Conservation (phyloP, 2,797 vertebrate species). For the Gymnoscopelus braueri region DNA sequence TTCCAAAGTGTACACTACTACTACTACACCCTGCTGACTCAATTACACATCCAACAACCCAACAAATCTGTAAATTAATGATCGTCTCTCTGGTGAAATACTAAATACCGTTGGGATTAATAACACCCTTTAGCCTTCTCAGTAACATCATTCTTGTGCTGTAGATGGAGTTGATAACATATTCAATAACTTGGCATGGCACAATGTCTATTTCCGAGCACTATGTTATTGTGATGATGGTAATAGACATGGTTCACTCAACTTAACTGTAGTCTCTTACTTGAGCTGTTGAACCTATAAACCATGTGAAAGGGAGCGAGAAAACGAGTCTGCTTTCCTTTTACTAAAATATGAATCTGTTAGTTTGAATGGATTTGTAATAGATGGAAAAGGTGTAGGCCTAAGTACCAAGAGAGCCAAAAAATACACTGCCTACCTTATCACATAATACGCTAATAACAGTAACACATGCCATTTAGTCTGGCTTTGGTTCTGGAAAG, state of each 20-base stretch:
- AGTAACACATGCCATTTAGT: conserved; percentile 54
- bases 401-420: conserved; percentile 10
- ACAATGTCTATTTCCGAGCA: not conserved
- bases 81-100: conserved; percentile 14
- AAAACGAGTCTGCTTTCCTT: conserved; percentile 23
- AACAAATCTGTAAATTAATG: conserved; percentile 22
- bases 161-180: conserved; percentile 7
- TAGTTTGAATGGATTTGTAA: conserved; percentile 19
- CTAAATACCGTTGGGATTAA: conserved; percentile 2
- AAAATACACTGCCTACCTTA: conserved; percentile 42
- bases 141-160: conserved; percentile 4
- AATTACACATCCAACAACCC: conserved; percentile 3
- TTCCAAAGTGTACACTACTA: conserved; percentile 19
- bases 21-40: conserved; percentile 6
- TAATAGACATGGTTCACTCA: not conserved
- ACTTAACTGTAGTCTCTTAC: conserved; percentile 1
- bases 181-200: conserved; percentile 2
- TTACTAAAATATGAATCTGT: conserved; percentile 2
- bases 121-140: conserved; percentile 11
- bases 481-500: conserved; percentile 35
- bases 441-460: conserved; percentile 35
- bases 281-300: conserved; percentile 22
- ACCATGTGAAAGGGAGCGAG: not conserved
- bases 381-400: not conserved
- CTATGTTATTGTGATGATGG: not conserved